Evolutionary conservation across 1,140 invertebrate species (phyloP).

Genomic region (Trichonephila inaurata): DNA sequence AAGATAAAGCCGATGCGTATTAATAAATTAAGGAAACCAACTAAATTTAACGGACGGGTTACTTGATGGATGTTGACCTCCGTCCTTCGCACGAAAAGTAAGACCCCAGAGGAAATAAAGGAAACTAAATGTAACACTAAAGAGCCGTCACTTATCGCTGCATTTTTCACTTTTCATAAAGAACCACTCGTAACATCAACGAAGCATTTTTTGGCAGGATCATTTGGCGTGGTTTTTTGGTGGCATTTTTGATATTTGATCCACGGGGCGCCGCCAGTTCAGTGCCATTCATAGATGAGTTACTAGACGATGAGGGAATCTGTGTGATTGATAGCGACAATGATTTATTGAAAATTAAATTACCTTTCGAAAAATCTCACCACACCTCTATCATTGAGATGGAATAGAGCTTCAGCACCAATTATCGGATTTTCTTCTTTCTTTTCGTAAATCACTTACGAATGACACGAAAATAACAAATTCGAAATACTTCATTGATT

Average conservation of each 20-base stretch:
- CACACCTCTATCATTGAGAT: slow-evolving; percentile 35
- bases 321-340: slow-evolving; percentile 50
- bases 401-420: slow-evolving; percentile 6
- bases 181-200: neutral
- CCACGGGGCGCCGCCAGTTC: slow-evolving; percentile 24
- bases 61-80: slow-evolving; percentile 52
- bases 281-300: slow-evolving; percentile 45
- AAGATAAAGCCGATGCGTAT: slow-evolving; percentile 61
- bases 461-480: too few relatives aligned
- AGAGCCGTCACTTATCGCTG: slow-evolving; percentile 17
- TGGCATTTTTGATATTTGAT: slow-evolving; percentile 12
- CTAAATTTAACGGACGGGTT: slow-evolving; percentile 63
- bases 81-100: neutral
- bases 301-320: slow-evolving; percentile 14
- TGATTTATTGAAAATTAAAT: slow-evolving; percentile 61
- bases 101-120: neutral
- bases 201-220: neutral
- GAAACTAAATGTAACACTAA: slow-evolving; percentile 1
- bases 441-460: too few relatives aligned
- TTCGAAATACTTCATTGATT: too few relatives aligned
- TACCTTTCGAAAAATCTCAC: slow-evolving; percentile 27
- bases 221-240: slow-evolving; percentile 43
- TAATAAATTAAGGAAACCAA: slow-evolving; percentile 69
- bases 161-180: slow-evolving; percentile 8
- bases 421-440: neutral